phyloP scores from a whole-genome alignment of 2,888 invertebrate genomes.

The Litoditis marina region DNA sequence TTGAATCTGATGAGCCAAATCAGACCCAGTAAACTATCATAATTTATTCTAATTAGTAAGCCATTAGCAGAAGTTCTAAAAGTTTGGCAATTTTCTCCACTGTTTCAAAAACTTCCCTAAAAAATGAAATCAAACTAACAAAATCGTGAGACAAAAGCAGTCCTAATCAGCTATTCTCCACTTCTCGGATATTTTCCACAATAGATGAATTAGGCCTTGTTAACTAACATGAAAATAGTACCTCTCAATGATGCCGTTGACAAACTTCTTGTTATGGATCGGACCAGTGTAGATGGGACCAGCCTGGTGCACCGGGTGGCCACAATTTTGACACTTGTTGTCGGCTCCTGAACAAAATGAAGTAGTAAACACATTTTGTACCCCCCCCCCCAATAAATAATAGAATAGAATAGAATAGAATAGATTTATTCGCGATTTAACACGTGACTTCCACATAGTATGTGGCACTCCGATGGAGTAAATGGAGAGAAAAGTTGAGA shows the following conservation, averaged over 20 bases:
- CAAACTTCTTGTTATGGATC: constrained; percentile 78
- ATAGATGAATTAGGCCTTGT: neutral
- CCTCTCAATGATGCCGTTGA: constrained; percentile 70
- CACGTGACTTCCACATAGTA: too few species aligned
- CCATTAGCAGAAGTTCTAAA: neutral
- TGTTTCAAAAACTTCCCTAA: neutral
- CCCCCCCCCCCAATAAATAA: too few species aligned
- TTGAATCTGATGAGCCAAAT: too few species aligned
- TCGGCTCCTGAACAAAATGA: constrained; percentile 26
- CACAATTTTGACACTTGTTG: constrained; percentile 50
- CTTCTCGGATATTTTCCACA: neutral
- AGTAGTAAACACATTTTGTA: too few species aligned
- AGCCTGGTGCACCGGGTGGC: constrained; percentile 70
- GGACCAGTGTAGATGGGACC: constrained; percentile 92
- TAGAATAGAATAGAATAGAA: too few species aligned
- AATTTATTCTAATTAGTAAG: too few species aligned
- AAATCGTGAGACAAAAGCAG: neutral
- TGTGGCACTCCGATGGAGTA: too few species aligned
- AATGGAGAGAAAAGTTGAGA: too few species aligned
- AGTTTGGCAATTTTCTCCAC: neutral
- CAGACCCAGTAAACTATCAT: too few species aligned
- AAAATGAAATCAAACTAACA: neutral
- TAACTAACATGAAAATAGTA: constrained; percentile 12
- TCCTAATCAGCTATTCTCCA: neutral
- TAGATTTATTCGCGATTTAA: too few species aligned